Conservation (phyloP, 2,888 invertebrate genomes). For the Cosmia trapezina region DNA sequence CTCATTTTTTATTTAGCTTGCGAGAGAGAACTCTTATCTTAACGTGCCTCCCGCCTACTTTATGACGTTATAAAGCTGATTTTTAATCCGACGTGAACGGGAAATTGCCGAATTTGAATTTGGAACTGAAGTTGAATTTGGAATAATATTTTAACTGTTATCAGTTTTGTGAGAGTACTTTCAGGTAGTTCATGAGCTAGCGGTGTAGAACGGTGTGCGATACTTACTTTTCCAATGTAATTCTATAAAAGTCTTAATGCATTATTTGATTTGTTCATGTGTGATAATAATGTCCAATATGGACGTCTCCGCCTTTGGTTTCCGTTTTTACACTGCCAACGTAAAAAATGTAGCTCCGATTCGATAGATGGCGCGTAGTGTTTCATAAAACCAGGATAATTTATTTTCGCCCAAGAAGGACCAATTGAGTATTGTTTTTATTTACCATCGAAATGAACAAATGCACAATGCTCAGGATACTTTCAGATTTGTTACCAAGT, state of each 20-base stretch:
- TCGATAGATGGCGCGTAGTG: slow-evolving; percentile 49
- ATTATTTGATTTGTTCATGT: neutral
- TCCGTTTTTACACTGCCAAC: neutral
- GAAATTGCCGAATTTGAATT: slow-evolving; percentile 79
- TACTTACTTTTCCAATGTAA: neutral
- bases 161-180: slow-evolving; percentile 46
- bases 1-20: slow-evolving; percentile 90
- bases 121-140: slow-evolving; percentile 65
- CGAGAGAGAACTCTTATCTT: slow-evolving; percentile 86
- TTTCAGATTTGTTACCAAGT: neutral
- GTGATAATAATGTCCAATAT: neutral
- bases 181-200: slow-evolving; percentile 26
- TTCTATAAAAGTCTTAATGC: neutral
- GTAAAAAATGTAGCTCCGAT: slow-evolving; percentile 17
- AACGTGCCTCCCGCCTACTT: slow-evolving; percentile 84
- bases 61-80: slow-evolving; percentile 90
- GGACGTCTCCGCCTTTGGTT: neutral
- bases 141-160: slow-evolving; percentile 64
- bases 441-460: neutral
- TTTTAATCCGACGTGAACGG: slow-evolving; percentile 88
- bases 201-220: neutral
- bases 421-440: neutral
- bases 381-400: neutral
- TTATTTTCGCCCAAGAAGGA: neutral
- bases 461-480: too few species aligned